Conservation (phyloP, 2,888 invertebrate genomes). For the Morinoia aosen region DNA sequence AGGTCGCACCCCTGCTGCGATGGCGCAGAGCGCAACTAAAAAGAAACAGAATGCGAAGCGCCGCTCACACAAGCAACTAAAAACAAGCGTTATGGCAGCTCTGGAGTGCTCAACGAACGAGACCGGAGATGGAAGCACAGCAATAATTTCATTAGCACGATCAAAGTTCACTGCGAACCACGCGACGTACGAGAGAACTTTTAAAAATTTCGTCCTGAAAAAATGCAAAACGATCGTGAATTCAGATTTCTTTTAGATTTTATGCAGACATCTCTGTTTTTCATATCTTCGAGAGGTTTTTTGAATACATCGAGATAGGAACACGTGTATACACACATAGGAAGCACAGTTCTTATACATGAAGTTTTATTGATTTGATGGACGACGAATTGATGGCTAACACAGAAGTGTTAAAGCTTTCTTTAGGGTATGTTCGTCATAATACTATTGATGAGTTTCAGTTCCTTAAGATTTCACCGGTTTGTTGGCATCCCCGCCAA, state of each 20-base stretch:
- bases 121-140: conserved; percentile 13
- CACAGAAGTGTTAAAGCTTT: background rate
- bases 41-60: background rate
- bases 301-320: background rate
- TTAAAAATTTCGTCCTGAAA: background rate
- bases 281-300: background rate
- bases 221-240: background rate
- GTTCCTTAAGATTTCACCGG: background rate
- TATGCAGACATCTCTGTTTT: background rate
- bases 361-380: background rate
- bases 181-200: conserved; percentile 27
- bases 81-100: conserved; percentile 17
- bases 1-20: background rate
- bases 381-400: background rate
- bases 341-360: background rate
- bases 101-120: conserved; percentile 10
- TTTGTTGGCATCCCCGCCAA: background rate
- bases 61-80: conserved; percentile 1
- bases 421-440: background rate
- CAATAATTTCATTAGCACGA: conserved; percentile 18
- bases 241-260: background rate
- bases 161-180: background rate
- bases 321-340: background rate
- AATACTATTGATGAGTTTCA: background rate
- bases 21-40: background rate